These are phyloP conservation scores for Pollenia griseotomentosa DNA, from an alignment of 2,888 invertebrate species.

Conservation along the genomic window DNA sequence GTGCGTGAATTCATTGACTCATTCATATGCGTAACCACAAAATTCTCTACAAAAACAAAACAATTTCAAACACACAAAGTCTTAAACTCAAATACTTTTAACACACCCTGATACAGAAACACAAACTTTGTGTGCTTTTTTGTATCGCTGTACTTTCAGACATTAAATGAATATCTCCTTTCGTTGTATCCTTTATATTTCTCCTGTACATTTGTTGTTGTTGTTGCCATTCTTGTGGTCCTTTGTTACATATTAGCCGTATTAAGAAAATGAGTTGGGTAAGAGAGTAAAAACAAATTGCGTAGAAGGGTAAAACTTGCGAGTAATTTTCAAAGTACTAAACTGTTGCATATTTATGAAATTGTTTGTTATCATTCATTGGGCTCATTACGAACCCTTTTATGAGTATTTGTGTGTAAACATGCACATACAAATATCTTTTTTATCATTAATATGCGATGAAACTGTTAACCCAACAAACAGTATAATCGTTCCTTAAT, in stretches of 20 bases:
- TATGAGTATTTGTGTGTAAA: background rate
- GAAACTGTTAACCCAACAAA: background rate
- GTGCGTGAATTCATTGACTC: constrained; percentile 15
- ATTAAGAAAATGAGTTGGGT: background rate
- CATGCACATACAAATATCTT: background rate
- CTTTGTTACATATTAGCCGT: background rate
- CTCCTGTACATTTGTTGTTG: background rate
- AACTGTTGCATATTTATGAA: constrained; percentile 28
- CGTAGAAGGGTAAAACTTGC: background rate
- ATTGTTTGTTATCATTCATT: constrained; percentile 2
- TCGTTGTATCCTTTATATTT: background rate
- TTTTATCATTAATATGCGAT: background rate
- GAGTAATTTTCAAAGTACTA: background rate
- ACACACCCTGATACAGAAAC: background rate
- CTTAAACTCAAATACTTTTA: background rate
- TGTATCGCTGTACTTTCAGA: constrained; percentile 1
- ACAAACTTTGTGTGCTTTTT: constrained; percentile 1
- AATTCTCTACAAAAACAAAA: background rate
- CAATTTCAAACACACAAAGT: background rate
- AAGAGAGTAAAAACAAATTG: background rate
- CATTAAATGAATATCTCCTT: background rate
- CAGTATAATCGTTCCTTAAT: background rate
- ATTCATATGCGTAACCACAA: constrained; percentile 58
- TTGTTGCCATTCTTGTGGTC: constrained; percentile 8
- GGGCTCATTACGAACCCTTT: background rate